These are phyloP conservation scores for Campopleginae sp. DNA, from an alignment of 2,888 invertebrate species.

Conservation along the genomic window DNA sequence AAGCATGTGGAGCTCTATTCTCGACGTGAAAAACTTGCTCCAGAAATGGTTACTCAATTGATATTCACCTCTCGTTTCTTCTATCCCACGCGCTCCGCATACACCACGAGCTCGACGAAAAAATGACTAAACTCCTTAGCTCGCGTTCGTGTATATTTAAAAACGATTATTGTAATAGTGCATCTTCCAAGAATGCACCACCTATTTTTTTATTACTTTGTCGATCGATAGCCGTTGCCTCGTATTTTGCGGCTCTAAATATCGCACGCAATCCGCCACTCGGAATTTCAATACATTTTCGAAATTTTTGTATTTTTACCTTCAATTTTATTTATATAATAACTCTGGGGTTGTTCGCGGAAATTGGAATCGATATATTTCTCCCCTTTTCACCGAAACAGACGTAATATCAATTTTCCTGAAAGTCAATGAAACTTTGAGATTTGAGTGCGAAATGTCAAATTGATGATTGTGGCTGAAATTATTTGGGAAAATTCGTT, in stretches of 20 bases:
- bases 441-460: background rate
- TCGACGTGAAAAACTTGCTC: constrained; percentile 3
- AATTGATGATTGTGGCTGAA: background rate
- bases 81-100: background rate
- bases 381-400: background rate
- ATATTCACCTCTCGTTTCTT: constrained; percentile 32
- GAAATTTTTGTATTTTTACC: background rate
- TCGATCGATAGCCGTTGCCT: background rate
- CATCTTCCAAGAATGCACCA: background rate
- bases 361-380: background rate
- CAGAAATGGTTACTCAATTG: constrained; percentile 11
- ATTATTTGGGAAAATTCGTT: background rate
- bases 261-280: background rate
- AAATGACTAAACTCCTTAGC: background rate
- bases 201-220: background rate
- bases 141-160: background rate
- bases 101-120: background rate
- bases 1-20: background rate
- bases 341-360: background rate
- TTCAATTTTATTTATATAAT: background rate
- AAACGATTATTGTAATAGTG: background rate
- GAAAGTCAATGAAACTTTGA: background rate
- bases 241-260: background rate
- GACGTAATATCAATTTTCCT: background rate
- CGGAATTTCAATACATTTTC: background rate